Percentiles rank a stretch among this genome's conserved stretches.
Conservation (phyloP, 2,888 invertebrate genomes). For the Phengaris alcon region DNA sequence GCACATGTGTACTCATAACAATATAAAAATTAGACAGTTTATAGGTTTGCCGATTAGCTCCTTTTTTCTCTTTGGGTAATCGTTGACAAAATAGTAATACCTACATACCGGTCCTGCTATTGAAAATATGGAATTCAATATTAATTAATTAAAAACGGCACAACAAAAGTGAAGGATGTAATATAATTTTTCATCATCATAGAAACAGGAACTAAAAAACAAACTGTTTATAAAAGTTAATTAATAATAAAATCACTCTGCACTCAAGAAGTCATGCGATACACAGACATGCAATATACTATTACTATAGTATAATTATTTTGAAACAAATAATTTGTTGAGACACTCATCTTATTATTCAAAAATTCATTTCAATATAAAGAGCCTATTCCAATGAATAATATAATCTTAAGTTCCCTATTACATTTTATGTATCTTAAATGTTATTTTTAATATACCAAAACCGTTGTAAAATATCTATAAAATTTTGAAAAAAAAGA, state of each 20-base stretch:
- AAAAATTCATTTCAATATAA: background rate
- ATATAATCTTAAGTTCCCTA: slow-evolving; percentile 9
- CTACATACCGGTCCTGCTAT: background rate
- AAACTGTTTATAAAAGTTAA: slow-evolving; percentile 32
- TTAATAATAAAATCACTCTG: slow-evolving; percentile 50
- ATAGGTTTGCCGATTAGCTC: background rate
- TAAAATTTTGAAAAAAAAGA: slow-evolving; percentile 21
- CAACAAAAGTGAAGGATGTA: background rate
- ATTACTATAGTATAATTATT: slow-evolving; percentile 43
- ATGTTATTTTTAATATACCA: slow-evolving; percentile 30
- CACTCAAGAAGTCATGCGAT: slow-evolving; percentile 69
- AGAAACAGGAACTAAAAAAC: slow-evolving; percentile 28
- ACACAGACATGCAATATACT: slow-evolving; percentile 61
- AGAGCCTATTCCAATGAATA: background rate
- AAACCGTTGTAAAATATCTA: slow-evolving; percentile 31
- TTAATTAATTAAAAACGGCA: background rate
- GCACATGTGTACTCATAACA: slow-evolving; percentile 30
- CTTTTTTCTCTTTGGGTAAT: background rate
- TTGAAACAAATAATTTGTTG: slow-evolving; percentile 25
- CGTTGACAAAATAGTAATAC: background rate
- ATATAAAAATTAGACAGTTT: slow-evolving; percentile 29
- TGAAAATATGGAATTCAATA: background rate
- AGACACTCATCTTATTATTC: slow-evolving; percentile 27
- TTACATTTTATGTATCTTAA: slow-evolving; percentile 29
- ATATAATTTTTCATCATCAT: background rate